Percentiles rank a stretch among this genome's conserved stretches.
Conservation (phyloP, 2,113 vertebrate genomes). For the Semnopithecus entellus region DNA sequence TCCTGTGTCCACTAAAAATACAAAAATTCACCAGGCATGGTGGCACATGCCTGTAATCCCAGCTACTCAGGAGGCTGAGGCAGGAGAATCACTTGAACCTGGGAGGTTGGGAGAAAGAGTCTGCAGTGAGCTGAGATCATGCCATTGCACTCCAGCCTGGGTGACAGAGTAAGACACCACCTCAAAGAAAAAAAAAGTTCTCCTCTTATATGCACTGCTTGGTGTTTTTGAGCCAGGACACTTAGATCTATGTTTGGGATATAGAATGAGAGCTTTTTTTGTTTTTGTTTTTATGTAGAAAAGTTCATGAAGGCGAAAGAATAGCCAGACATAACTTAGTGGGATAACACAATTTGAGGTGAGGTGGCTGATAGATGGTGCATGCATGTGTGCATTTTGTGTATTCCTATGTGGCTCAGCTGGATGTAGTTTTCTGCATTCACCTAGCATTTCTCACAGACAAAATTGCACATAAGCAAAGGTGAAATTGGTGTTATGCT, state of each 20-base stretch:
- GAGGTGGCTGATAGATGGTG: neutral
- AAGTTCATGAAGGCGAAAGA: neutral
- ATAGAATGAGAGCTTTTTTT: neutral
- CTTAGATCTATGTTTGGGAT: neutral
- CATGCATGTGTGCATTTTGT: fast-evolving
- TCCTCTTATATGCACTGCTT: neutral
- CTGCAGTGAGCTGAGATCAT: no score
- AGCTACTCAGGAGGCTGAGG: no score
- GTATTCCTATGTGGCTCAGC: neutral
- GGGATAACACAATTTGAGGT: neutral
- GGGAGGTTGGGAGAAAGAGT: no score
- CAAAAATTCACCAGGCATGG: no score
- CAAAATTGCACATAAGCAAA: neutral
- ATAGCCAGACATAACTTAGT: neutral
- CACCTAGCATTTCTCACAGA: neutral
- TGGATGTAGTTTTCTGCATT: neutral
- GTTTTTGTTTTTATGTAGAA: neutral
- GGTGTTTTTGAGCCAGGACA: neutral
- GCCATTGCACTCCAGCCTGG: no score
- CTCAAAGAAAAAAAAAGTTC: no score
- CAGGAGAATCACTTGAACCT: no score
- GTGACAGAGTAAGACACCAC: no score
- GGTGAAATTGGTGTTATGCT: neutral
- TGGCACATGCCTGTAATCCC: no score
- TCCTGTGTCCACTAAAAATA: no score